Percentiles rank a stretch among this genome's conserved stretches.
phyloP scores from a whole-genome alignment of 2,113 vertebrate species.

The Picathartes gymnocephalus region DNA sequence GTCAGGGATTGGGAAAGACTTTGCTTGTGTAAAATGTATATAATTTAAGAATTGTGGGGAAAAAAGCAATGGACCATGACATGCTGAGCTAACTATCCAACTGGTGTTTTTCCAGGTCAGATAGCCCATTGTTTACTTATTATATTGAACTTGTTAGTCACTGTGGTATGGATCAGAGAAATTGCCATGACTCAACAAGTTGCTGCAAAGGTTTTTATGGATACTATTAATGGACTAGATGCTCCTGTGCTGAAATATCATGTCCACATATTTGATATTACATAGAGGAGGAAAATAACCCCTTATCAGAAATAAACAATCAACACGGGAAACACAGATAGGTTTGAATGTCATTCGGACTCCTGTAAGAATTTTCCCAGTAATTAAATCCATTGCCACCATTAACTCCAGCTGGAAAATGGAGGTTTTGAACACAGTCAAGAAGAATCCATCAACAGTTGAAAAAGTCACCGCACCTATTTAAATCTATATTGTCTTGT shows the following conservation, averaged over 20 bases:
- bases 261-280: neutral
- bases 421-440: neutral
- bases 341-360: neutral
- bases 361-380: neutral
- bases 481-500: neutral
- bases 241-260: neutral
- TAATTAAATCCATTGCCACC: neutral
- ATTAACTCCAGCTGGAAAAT: neutral
- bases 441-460: neutral
- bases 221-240: neutral
- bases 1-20: neutral
- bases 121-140: neutral
- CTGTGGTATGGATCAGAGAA: neutral
- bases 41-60: neutral
- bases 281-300: neutral
- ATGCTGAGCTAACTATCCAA: neutral
- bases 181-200: neutral
- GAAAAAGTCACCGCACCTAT: neutral
- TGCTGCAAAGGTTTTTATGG: neutral
- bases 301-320: neutral
- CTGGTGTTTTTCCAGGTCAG: neutral
- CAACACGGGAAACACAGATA: neutral
- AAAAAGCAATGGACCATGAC: neutral
- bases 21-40: neutral
- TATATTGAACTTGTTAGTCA: neutral